Evolutionary conservation across 1,140 invertebrate genomes (phyloP), one percentile per base, ranked within the genome.

Genomic region (Drosophila tristis): DNA sequence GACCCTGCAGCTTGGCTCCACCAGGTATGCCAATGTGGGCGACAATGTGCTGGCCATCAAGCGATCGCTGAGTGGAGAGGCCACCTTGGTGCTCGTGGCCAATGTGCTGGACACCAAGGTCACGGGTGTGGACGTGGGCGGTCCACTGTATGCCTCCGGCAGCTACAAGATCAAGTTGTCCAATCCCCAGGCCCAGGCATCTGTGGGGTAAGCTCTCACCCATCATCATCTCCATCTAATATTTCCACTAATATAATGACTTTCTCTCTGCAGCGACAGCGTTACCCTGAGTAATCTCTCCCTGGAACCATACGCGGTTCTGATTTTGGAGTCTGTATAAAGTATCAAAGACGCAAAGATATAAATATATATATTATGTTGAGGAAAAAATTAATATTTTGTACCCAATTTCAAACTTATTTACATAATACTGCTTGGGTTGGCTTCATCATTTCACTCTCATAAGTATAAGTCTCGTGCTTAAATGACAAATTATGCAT

Each of bases 1-100:
- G 8, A 91, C 92, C 0, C 60, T 94, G n/a, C 80, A 87, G 43
- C 23, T 80, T 8, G 94, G 94, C 8, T 31, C 31, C 4, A 70
- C 93, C 0, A 45, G 77, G 2, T 91, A 90, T 15, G 58, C 77
- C 0, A 84, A 51, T 6, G 55, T 90, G 23, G 78, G 78, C 2
- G 74, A 89, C 11, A 90, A 89, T 68, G 77, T 90, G 23, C 4
- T 89, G 70, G 85, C 74, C 51, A 75, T 89, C 8, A 84, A 68
- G 50, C 54, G 85, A 50, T 67, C 60, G 0, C 47, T 90, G 7
- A 90, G 53, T 45, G 73, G 76, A 0, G 16, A 80, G 4, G 0
- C 54, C 1, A 78, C 53, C 56, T 85, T 85, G n/a, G 64, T 89
- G 25, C 60, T 90, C 15, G 80, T 89, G 7, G 80, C 85, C 26